Percentiles rank a stretch among this genome's conserved stretches.
Evolutionary conservation across 1,140 invertebrate genomes (phyloP).

Genomic region (Drosophila biarmipes): DNA sequence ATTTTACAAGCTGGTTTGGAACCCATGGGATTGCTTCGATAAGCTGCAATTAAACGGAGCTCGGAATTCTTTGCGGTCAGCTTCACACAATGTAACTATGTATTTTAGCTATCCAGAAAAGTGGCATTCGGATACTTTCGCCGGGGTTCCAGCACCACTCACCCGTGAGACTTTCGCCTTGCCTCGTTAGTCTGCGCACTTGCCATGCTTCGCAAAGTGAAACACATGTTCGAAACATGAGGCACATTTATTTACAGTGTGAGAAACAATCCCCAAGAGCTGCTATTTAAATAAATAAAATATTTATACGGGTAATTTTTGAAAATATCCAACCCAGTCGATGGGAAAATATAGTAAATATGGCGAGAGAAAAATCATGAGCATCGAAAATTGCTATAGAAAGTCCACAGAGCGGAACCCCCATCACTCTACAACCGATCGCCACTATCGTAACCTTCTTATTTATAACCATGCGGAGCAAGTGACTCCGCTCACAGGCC

Average conservation of each 20-base stretch:
- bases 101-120: background rate
- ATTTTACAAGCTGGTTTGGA: too few species aligned
- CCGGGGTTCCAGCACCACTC: background rate
- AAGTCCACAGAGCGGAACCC: too few species aligned
- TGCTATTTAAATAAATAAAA: too few species aligned
- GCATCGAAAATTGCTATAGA: too few species aligned
- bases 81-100: background rate
- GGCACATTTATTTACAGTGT: background rate
- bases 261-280: too few species aligned
- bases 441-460: background rate
- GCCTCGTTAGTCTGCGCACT: conserved; percentile 3
- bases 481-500: background rate
- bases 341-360: too few species aligned
- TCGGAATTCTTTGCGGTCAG: background rate
- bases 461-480: background rate
- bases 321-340: too few species aligned
- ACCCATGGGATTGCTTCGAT: too few species aligned
- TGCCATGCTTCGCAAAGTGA: conserved; percentile 1
- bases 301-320: too few species aligned
- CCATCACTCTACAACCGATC: background rate
- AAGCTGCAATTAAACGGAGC: too few species aligned
- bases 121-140: background rate
- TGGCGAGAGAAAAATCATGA: too few species aligned
- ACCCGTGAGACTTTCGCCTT: conserved; percentile 4
- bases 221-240: background rate